These are phyloP conservation scores for Mylabris phalerata DNA, from an alignment of 1,140 invertebrate genomes.

Conservation along the genomic window DNA sequence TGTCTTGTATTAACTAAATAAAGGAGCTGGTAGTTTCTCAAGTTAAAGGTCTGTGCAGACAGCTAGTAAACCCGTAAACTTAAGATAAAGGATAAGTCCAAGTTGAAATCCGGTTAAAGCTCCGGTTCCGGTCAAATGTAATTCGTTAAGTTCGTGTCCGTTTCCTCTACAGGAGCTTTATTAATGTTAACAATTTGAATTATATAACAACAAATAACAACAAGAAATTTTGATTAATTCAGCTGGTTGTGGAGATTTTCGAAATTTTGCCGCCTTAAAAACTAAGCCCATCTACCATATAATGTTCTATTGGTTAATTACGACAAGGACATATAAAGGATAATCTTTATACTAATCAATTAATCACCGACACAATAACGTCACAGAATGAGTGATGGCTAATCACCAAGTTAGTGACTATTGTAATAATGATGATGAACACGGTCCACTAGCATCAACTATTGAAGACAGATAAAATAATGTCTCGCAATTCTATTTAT, in stretches of 20 bases:
- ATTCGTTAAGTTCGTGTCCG: slow-evolving; percentile 13
- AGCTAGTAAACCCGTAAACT: slow-evolving; percentile 5
- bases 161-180: not conserved
- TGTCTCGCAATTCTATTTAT: slow-evolving; percentile 16
- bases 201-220: too few species aligned
- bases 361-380: slow-evolving; percentile 30
- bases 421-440: slow-evolving; percentile 20
- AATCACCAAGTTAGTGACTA: slow-evolving; percentile 29
- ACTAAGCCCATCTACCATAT: too few species aligned
- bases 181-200: too few species aligned
- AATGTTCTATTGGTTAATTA: too few species aligned
- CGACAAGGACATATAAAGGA: too few species aligned
- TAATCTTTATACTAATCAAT: slow-evolving; percentile 23
- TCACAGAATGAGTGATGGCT: slow-evolving; percentile 31
- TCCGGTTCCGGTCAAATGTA: slow-evolving; percentile 18
- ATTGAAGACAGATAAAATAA: slow-evolving; percentile 23
- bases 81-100: slow-evolving; percentile 19
- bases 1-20: not conserved
- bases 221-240: too few species aligned
- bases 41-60: slow-evolving; percentile 14
- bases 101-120: slow-evolving; percentile 14
- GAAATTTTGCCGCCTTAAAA: too few species aligned
- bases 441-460: slow-evolving; percentile 24
- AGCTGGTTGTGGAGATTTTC: too few species aligned
- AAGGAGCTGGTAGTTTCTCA: slow-evolving; percentile 12